A percentile compares a stretch with the other conserved stretches of the same genome.
phyloP scores from a whole-genome alignment of 2,797 vertebrate species.

The Rachycentron canadum region DNA sequence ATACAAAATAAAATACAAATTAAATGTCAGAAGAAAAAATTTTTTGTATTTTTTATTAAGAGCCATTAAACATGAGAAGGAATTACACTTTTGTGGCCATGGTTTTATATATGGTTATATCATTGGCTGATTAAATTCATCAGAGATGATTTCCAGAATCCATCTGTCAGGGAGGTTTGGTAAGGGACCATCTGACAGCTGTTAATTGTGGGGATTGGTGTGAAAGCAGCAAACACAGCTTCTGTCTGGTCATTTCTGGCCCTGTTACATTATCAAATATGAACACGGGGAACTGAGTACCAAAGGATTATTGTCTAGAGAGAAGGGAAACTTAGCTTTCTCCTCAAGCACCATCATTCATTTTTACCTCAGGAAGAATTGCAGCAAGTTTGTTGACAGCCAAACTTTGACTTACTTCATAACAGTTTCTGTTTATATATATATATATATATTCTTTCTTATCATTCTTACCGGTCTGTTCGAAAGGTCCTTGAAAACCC shows the following conservation, averaged over 20 bases:
- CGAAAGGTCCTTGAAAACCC: not conserved
- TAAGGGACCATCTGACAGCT: conserved; percentile 55
- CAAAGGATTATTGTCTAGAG: not conserved
- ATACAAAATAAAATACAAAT: not conserved
- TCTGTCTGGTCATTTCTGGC: conserved; percentile 6
- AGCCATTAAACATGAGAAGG: conserved; percentile 2
- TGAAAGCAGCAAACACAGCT: conserved; percentile 27
- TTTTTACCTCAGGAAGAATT: no score
- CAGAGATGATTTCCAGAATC: conserved; percentile 45
- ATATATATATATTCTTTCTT: not conserved
- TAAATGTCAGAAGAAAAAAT: conserved; percentile 2
- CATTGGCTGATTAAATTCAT: conserved; percentile 37
- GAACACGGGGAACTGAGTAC: not conserved
- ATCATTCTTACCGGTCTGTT: not conserved
- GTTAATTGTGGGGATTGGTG: conserved; percentile 22
- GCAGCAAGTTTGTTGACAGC: not conserved
- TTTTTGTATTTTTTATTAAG: conserved; percentile 8
- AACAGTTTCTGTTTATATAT: not conserved
- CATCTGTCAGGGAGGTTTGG: conserved; percentile 43
- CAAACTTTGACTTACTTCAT: not conserved
- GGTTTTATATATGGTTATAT: conserved; percentile 16
- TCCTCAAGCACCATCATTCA: no score
- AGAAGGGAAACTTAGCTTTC: no score
- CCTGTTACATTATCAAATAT: not conserved
- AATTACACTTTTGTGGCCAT: conserved; percentile 8